Evolutionary conservation across 2,888 invertebrate genomes (phyloP).

Genomic region (Melieria omissa): DNA sequence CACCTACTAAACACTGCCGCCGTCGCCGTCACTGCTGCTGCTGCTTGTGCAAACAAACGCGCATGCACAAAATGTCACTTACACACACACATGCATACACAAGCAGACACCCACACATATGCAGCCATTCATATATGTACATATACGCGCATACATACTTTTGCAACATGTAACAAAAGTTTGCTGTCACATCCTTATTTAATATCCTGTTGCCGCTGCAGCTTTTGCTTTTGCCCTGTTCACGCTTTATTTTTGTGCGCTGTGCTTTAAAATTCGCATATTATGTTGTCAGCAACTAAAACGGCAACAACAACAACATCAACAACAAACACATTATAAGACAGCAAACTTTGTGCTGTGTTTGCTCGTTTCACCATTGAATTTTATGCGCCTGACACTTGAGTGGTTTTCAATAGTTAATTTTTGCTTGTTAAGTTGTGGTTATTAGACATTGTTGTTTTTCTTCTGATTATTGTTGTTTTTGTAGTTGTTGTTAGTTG

Average conservation of each 20-base stretch:
- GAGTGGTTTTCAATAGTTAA: constrained; percentile 4
- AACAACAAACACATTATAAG: background rate
- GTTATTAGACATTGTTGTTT: too few species aligned
- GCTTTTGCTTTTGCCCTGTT: background rate
- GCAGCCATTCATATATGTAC: constrained; percentile 2
- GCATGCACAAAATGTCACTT: background rate
- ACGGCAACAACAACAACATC: background rate
- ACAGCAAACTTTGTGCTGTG: background rate
- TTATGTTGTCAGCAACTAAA: background rate
- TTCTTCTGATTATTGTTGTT: too few species aligned
- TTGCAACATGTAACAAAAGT: constrained; percentile 12
- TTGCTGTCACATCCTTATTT: constrained; percentile 14
- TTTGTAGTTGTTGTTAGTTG: too few species aligned
- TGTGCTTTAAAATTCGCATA: background rate
- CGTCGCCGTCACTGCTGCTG: too few species aligned
- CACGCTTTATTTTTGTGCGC: background rate
- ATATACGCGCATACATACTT: background rate
- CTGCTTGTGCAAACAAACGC: background rate
- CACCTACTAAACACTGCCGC: constrained; percentile 24
- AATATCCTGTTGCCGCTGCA: background rate
- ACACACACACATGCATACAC: background rate
- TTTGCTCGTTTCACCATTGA: background rate
- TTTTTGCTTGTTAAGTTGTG: background rate
- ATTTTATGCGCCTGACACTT: background rate
- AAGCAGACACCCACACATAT: background rate